Conservation (phyloP, 2,113 vertebrate species). For the Oophaga pumilio region DNA sequence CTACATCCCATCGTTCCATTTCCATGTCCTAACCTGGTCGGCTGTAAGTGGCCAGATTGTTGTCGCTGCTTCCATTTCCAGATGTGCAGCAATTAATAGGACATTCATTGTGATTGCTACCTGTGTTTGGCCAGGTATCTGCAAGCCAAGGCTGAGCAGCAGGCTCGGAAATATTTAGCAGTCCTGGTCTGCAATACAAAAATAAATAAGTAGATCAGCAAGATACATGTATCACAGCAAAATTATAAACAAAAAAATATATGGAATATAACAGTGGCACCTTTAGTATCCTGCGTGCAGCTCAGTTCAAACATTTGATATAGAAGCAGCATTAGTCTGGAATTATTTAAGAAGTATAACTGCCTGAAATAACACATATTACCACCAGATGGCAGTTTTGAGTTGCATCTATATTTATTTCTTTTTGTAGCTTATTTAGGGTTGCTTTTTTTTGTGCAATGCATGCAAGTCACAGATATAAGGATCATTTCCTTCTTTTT, state of each 20-base stretch:
- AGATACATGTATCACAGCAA: not conserved
- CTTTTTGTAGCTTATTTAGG: not conserved
- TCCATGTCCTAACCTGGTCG: conserved; percentile 83
- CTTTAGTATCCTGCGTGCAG: no score
- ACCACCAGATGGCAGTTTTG: not conserved
- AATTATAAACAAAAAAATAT: not conserved
- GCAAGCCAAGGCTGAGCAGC: conserved; percentile 94
- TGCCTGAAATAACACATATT: not conserved
- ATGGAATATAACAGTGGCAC: not conserved
- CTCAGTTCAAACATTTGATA: no score
- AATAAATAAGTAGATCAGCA: not conserved
- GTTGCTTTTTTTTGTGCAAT: not conserved
- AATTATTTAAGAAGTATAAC: not conserved
- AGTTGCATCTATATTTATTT: not conserved
- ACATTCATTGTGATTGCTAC: conserved; percentile 95
- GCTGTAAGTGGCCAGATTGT: conserved; percentile 95
- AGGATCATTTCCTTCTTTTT: not conserved
- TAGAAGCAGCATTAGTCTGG: no score
- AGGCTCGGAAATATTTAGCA: conserved; percentile 93
- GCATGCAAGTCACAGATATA: not conserved
- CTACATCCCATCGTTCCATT: no score
- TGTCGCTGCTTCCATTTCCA: conserved; percentile 92
- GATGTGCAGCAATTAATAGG: conserved; percentile 96
- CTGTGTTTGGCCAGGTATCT: conserved; percentile 97
- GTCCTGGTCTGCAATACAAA: conserved; percentile 81